Base-by-base conservation (phyloP, 2,888 invertebrate species). In the Ceraclea dissimilis region DNA sequence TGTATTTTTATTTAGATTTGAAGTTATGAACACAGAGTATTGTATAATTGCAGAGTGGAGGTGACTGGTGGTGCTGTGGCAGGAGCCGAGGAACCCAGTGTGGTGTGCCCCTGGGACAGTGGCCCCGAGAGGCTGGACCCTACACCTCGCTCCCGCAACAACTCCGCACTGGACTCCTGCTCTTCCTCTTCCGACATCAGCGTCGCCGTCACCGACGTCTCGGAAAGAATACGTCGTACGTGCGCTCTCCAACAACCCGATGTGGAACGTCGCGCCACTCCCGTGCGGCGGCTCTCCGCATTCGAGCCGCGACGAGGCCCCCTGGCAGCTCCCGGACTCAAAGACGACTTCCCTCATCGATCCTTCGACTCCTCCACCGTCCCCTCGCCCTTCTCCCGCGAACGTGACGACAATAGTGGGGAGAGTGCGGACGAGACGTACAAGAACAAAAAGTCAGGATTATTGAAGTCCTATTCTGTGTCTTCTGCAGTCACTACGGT, bases 181-280 rank as follows among this genome's bases (percentile, higher is more conserved):
- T 83, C 84, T 67, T 86, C 86, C n/a, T 85, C 86, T 11, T 87
- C 88, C 18, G 89, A 90, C 68, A 80, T 86, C 60, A 85, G 85
- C 68, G 74, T 78, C 48, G 76, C 76, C 47, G 68, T 72, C 21
- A 68, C 72, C 59, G 82, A 79, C 68, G 79, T 78, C 48, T 74
- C 75, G 20, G 82, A 79, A 61, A 75, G 84, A 63, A 74, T 85
- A 64, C 79, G 81, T 64, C 80, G 85, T 59, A 81, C 84, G 39
- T 77, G 80, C 66, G 77, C 78, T 22, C 73, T 87, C 60, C 80
- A 80, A 51, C 82, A 86, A 64, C 85, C 86, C 66, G 82, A 82
- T 47, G 82, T 81, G 1, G 82, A 82, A 1, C 71, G 80, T 59
- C 70, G 77, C 1, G 78, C 80, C 51, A 74, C 77, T 47, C 78